Conservation (phyloP, 2,888 invertebrate species). For the Dorcus parallelipipedus region DNA sequence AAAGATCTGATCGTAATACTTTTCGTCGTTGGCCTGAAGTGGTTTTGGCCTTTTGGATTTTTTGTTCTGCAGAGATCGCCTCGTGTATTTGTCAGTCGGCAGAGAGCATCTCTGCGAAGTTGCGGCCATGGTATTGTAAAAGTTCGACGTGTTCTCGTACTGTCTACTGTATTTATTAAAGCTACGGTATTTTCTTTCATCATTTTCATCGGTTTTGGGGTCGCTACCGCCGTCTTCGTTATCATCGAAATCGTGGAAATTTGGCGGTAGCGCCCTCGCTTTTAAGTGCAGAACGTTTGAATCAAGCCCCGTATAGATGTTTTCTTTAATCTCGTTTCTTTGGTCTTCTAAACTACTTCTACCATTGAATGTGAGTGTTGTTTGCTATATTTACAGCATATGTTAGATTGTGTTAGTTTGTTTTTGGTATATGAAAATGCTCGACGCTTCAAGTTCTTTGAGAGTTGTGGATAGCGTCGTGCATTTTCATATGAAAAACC, state of each 20-base stretch:
- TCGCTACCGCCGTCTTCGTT: slow-evolving; percentile 8
- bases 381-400: slow-evolving; percentile 48
- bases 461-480: neutral
- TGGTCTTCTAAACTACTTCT: slow-evolving; percentile 46
- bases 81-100: slow-evolving; percentile 31
- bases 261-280: slow-evolving; percentile 34
- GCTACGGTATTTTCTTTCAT: slow-evolving; percentile 39
- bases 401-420: slow-evolving; percentile 47
- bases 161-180: slow-evolving; percentile 40
- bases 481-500: slow-evolving; percentile 2
- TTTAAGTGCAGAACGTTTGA: slow-evolving; percentile 31
- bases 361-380: slow-evolving; percentile 49
- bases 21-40: slow-evolving; percentile 57
- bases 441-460: slow-evolving; percentile 8
- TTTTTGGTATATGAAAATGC: slow-evolving; percentile 21
- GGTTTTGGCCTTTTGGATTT: slow-evolving; percentile 56
- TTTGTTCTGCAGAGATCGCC: slow-evolving; percentile 26
- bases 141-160: slow-evolving; percentile 38
- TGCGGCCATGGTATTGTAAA: slow-evolving; percentile 30
- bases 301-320: slow-evolving; percentile 40
- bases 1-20: slow-evolving; percentile 61
- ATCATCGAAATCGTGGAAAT: slow-evolving; percentile 39
- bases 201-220: slow-evolving; percentile 23
- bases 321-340: slow-evolving; percentile 32
- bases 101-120: slow-evolving; percentile 31